Percentiles rank a stretch among this genome's conserved stretches.
These are phyloP conservation scores for Triplophysa bombifrons DNA, from an alignment of 2,797 vertebrate species.

Conservation along the genomic window DNA sequence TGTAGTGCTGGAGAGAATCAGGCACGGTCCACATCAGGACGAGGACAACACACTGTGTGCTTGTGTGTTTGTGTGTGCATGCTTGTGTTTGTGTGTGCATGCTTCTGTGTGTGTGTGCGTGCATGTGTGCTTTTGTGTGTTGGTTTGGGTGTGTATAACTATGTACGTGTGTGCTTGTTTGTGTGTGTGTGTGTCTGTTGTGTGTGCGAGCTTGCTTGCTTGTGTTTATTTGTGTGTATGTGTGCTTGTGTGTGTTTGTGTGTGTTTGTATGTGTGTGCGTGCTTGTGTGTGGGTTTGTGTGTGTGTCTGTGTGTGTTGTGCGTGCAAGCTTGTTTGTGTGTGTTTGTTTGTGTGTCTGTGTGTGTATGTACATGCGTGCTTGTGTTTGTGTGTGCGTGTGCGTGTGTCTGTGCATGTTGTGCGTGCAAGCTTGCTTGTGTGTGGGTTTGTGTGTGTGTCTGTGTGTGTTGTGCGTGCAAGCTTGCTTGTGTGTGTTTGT, in stretches of 20 bases:
- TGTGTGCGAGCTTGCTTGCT: neutral
- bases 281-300: too few relatives aligned
- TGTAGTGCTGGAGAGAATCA: slow-evolving; percentile 55
- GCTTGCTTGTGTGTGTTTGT: neutral
- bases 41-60: slow-evolving; percentile 18
- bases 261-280: neutral
- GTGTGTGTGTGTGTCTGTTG: slow-evolving; percentile 6
- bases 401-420: neutral
- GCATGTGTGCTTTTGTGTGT: neutral
- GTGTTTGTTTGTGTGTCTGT: slow-evolving; percentile 37
- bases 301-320: neutral
- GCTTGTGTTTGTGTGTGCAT: slow-evolving; percentile 23
- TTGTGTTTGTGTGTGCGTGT: slow-evolving; percentile 27
- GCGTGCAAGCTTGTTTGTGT: neutral
- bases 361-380: slow-evolving; percentile 45
- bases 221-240: slow-evolving; percentile 27
- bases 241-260: neutral
- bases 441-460: slow-evolving; percentile 38
- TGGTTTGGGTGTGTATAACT: neutral
- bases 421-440: neutral
- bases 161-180: slow-evolving; percentile 15
- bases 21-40: slow-evolving; percentile 27
- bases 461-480: neutral
- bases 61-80: slow-evolving; percentile 8
- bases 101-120: neutral